A percentile compares a stretch with the other conserved stretches of the same genome.
Conservation (phyloP, 2,797 vertebrate genomes). For the Anableps anableps region DNA sequence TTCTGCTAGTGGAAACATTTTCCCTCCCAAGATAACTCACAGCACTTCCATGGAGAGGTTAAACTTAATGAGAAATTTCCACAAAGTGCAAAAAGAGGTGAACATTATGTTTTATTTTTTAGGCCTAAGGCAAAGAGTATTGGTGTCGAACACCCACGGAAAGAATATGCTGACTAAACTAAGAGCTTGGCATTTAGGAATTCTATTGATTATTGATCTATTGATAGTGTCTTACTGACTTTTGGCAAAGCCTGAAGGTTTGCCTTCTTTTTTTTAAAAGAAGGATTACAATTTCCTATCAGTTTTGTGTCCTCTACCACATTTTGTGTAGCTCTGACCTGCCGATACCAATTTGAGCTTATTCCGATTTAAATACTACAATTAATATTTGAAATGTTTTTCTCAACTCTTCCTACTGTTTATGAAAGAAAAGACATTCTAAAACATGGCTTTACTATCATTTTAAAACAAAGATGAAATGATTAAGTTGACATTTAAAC, state of each 20-base stretch:
- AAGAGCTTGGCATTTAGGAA: not conserved
- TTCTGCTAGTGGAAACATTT: constrained; percentile 34
- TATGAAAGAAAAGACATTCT: not conserved
- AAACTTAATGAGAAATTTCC: constrained; percentile 17
- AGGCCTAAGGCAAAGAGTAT: not conserved
- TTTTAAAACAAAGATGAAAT: not conserved
- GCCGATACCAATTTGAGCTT: not conserved
- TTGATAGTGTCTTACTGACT: not conserved
- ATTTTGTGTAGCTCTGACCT: not conserved
- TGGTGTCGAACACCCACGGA: not conserved
- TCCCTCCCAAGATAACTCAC: constrained; percentile 34
- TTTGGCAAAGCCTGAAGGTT: not conserved
- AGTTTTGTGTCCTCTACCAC: not conserved
- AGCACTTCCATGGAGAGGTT: constrained; percentile 21
- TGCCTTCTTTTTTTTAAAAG: not conserved
- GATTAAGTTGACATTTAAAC: not conserved
- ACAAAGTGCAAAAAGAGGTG: constrained; percentile 13
- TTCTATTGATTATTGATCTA: not conserved
- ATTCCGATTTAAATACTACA: not conserved
- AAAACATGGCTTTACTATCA: not conserved
- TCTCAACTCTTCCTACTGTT: not conserved
- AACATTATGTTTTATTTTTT: constrained; percentile 13
- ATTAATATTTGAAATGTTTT: not conserved
- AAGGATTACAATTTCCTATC: not conserved
- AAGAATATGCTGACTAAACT: constrained; percentile 3